Base-by-base conservation (phyloP, 2,888 invertebrate genomes). In the Aphidoletes aphidimyza region DNA sequence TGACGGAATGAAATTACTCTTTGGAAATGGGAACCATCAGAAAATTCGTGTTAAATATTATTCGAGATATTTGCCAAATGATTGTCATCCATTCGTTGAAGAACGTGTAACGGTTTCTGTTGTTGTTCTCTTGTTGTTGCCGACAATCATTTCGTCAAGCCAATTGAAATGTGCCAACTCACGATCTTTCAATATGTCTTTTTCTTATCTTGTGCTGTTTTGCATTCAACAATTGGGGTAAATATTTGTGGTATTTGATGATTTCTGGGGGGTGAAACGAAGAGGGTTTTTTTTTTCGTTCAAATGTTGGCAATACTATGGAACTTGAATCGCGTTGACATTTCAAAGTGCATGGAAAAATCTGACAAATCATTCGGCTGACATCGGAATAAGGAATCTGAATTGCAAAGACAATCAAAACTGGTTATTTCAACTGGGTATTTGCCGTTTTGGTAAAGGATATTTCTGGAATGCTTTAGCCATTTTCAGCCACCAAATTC, bases 171-270 rank as follows among this genome's bases (percentile, higher is more conserved):
- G 36, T 84, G 84, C 84, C 34, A 3, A 84, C 26, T 84, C 84
- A 84, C 36, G 37, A 22, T 84, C 54, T 22, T 84, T 47, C 49
- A 84, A 84, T 84, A 84, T 84, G 84, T 54, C 84, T 49, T 84
- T 84, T 84, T 84, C 84, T 84, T 84, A 84, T 84, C 84, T 84
- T 49, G 11, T 83, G 36, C 17, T 26, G 34, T 81, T 81, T 81
- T 37, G 81, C 30, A 83, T 83, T 83, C 19, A 9, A 37, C 22
- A 81, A 54, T 81, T 14, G 81, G 81, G 81, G 81, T 81, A 81
- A 81, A 45, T 83, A 83, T 83, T 42, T 42, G 42, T 83, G 83
- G 83, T 83, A 42, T 83, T 45, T 42, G 42, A 45, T 17, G 30
- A 78, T 78, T 78, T n/a, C 14, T 19, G 26, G n/a, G 19, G 83